These are phyloP conservation scores for Rhopalosiphum nymphaeae DNA, from an alignment of 2,888 invertebrate genomes.

Conservation along the genomic window DNA sequence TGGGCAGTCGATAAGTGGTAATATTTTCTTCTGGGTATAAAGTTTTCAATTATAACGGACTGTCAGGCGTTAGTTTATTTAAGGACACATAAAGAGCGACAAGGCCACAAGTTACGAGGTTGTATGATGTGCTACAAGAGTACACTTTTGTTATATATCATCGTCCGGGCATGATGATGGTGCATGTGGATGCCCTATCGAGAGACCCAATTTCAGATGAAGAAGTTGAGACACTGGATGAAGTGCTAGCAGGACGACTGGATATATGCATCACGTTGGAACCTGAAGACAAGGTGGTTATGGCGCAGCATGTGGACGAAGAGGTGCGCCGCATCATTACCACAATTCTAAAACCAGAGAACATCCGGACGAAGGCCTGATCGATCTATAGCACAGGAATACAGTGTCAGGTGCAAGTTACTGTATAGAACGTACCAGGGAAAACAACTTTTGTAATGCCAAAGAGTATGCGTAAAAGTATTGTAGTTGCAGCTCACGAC, in stretches of 20 bases:
- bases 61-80: too few relatives aligned
- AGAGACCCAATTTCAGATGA: not conserved
- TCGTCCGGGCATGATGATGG: not conserved
- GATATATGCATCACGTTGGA: not conserved
- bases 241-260: not conserved
- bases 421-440: not conserved
- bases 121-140: too few relatives aligned
- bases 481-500: constrained; percentile 3
- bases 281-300: not conserved
- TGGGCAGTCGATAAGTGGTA: too few relatives aligned
- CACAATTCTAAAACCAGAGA: not conserved
- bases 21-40: too few relatives aligned
- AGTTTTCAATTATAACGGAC: too few relatives aligned
- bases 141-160: not conserved
- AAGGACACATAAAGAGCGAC: too few relatives aligned
- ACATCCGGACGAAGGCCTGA: not conserved
- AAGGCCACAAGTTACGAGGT: too few relatives aligned
- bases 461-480: constrained; percentile 1
- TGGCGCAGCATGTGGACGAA: not conserved
- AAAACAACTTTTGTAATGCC: not conserved
- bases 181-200: not conserved
- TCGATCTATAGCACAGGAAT: not conserved
- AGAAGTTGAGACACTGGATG: not conserved
- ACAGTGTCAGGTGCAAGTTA: not conserved
- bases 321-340: not conserved